Conservation (phyloP, 37 sponge, comb jelly and placozoan genomes). For the Spongilla lacustris region DNA sequence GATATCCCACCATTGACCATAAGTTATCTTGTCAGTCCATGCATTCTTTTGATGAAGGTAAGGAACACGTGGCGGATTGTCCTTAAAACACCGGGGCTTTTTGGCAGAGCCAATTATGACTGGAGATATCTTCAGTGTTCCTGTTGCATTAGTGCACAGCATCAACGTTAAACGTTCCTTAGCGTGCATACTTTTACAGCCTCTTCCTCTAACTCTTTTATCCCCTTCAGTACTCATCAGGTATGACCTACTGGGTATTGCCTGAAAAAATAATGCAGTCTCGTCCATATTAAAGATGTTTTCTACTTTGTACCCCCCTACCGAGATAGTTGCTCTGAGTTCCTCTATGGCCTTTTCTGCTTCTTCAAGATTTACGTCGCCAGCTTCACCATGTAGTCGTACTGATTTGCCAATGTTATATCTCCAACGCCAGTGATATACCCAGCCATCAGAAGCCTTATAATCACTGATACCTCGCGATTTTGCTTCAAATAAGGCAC, state of each 20-base stretch:
- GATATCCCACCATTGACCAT: slow-evolving; percentile 4
- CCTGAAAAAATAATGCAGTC: background rate
- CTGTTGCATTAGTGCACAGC: background rate
- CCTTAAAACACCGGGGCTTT: slow-evolving; percentile 17
- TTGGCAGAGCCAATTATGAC: slow-evolving; percentile 11
- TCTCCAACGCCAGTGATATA: background rate
- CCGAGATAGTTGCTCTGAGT: background rate
- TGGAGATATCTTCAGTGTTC: background rate
- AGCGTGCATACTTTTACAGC: background rate
- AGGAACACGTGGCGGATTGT: slow-evolving; percentile 2
- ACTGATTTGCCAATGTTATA: background rate
- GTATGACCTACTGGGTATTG: background rate
- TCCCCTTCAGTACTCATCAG: background rate
- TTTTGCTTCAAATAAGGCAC: background rate
- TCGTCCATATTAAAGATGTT: background rate
- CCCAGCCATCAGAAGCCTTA: background rate
- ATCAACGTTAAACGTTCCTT: background rate
- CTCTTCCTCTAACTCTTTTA: background rate
- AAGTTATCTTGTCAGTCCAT: slow-evolving; percentile 6
- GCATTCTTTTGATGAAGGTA: slow-evolving; percentile 12
- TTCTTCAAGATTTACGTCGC: background rate
- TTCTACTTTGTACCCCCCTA: background rate
- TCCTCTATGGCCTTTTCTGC: background rate
- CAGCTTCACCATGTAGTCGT: background rate
- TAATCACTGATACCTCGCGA: background rate